These are phyloP conservation scores for Lochmaea crataegi DNA, from an alignment of 2,888 invertebrate genomes.

Conservation along the genomic window DNA sequence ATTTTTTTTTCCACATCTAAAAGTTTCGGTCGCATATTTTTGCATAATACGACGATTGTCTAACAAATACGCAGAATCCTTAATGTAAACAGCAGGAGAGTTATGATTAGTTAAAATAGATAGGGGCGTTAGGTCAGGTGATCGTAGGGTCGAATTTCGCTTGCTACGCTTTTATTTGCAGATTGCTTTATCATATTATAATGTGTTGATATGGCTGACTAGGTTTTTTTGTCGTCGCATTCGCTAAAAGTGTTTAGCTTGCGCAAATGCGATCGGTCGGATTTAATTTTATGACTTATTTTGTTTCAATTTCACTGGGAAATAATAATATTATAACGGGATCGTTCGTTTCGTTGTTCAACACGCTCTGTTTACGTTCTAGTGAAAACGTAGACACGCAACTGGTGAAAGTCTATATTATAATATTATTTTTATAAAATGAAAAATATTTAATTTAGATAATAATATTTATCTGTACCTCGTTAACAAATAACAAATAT, in stretches of 20 bases:
- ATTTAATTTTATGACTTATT: slow-evolving; percentile 38
- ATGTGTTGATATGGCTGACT: slow-evolving; percentile 49
- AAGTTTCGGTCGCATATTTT: slow-evolving; percentile 48
- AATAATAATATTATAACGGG: slow-evolving; percentile 14
- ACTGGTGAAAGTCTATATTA: slow-evolving; percentile 2
- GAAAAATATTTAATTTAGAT: slow-evolving; percentile 1
- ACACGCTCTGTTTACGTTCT: slow-evolving; percentile 32
- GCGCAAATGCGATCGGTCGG: slow-evolving; percentile 44
- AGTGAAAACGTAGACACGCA: slow-evolving; percentile 13
- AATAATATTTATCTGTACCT: too few relatives aligned
- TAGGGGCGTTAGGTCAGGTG: slow-evolving; percentile 46
- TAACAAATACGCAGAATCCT: slow-evolving; percentile 57
- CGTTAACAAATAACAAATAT: background rate
- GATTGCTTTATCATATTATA: slow-evolving; percentile 51
- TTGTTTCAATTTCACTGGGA: slow-evolving; percentile 31
- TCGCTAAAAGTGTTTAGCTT: slow-evolving; percentile 41
- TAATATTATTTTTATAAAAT: background rate
- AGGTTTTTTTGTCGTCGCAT: slow-evolving; percentile 43
- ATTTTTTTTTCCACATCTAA: slow-evolving; percentile 46
- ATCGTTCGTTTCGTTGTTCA: slow-evolving; percentile 27
- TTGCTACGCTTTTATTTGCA: slow-evolving; percentile 52
- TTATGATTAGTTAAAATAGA: slow-evolving; percentile 56
- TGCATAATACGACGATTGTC: slow-evolving; percentile 48
- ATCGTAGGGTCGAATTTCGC: slow-evolving; percentile 53
- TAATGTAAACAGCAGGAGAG: slow-evolving; percentile 56